These are phyloP conservation scores for Rhagonycha lutea DNA, from an alignment of 2,888 invertebrate species.

Conservation along the genomic window DNA sequence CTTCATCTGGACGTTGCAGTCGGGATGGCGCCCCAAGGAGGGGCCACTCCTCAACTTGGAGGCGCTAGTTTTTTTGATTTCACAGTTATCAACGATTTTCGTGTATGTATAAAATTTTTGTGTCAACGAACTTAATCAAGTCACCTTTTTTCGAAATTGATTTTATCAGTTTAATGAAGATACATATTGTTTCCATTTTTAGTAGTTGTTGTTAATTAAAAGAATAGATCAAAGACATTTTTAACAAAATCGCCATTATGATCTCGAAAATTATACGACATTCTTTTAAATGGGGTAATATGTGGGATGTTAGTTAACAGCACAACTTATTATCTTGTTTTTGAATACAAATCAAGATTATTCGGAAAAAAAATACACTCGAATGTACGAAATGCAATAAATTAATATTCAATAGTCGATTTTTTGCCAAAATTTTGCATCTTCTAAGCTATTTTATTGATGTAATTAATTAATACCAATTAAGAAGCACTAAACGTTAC, in stretches of 20 bases:
- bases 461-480: neutral
- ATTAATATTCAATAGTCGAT: neutral
- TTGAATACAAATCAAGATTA: neutral
- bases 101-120: neutral
- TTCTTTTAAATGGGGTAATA: slow-evolving; percentile 1
- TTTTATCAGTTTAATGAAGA: slow-evolving; percentile 1
- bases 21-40: neutral
- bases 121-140: neutral
- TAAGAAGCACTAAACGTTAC: neutral
- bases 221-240: slow-evolving; percentile 3
- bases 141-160: neutral
- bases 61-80: neutral
- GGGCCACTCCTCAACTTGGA: neutral
- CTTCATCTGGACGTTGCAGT: neutral
- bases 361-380: neutral
- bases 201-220: slow-evolving; percentile 1
- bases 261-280: slow-evolving; percentile 1
- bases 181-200: slow-evolving; percentile 3
- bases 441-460: neutral
- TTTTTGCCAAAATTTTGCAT: neutral
- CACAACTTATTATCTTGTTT: neutral
- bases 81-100: neutral
- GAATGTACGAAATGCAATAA: neutral
- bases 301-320: slow-evolving; percentile 1
- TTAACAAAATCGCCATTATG: slow-evolving; percentile 2